These are phyloP conservation scores for Mobula birostris DNA, from an alignment of 2,113 vertebrate species.

Conservation along the genomic window DNA sequence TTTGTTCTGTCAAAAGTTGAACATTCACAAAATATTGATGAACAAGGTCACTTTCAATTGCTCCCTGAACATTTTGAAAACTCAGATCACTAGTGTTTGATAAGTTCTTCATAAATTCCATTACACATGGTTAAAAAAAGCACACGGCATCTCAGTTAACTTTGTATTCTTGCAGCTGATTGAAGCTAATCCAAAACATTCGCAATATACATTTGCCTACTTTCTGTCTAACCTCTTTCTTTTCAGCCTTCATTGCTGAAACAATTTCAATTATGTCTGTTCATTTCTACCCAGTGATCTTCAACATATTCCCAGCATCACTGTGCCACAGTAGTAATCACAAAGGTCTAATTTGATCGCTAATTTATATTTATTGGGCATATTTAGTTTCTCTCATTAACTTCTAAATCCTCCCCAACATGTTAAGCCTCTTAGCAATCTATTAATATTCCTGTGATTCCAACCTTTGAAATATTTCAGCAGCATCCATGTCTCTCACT, in stretches of 20 bases:
- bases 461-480: neutral
- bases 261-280: neutral
- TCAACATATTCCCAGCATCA: neutral
- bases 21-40: constrained; percentile 1
- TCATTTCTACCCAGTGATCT: neutral
- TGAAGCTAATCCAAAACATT: neutral
- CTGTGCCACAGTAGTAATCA: neutral
- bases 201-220: neutral
- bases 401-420: neutral
- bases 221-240: neutral
- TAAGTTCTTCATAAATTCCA: neutral
- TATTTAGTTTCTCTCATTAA: constrained; percentile 26
- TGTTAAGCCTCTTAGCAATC: constrained; percentile 24
- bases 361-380: neutral
- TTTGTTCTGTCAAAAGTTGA: neutral
- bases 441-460: constrained; percentile 3
- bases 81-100: neutral
- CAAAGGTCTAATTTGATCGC: constrained; percentile 5
- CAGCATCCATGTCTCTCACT: neutral
- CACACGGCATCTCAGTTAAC: neutral
- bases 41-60: neutral
- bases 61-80: neutral
- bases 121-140: neutral
- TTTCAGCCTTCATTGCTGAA: neutral
- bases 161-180: neutral